Conservation (phyloP, 2,113 vertebrate species). For the Pangasianodon gigas region DNA sequence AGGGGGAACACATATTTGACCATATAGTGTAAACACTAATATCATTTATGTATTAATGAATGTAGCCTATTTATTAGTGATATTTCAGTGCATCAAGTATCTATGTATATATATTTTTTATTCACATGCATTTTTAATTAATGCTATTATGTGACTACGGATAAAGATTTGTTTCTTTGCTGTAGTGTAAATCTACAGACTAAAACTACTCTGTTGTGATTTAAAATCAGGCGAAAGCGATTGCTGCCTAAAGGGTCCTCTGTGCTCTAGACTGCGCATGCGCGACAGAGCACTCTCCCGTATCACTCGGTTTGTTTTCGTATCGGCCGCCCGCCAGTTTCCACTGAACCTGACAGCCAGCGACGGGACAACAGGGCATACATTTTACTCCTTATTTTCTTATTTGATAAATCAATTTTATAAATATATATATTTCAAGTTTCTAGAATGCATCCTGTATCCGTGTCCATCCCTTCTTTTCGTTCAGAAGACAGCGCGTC, state of each 20-base stretch:
- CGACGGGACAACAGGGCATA: too few species aligned
- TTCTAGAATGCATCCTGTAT: slow-evolving; percentile 71
- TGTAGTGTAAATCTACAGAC: background rate
- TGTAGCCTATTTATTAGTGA: too few species aligned
- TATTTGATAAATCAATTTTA: background rate
- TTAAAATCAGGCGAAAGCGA: slow-evolving; percentile 17
- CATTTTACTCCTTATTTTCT: background rate
- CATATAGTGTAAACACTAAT: background rate
- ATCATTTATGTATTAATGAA: background rate
- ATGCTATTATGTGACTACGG: background rate
- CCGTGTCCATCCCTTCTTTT: slow-evolving; percentile 91
- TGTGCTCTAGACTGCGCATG: background rate
- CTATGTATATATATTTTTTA: background rate
- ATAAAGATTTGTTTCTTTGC: background rate
- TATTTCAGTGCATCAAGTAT: too few species aligned
- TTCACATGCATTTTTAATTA: background rate
- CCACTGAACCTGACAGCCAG: slow-evolving; percentile 16
- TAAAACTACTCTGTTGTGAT: background rate
- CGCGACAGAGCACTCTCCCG: background rate
- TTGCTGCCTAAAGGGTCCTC: background rate
- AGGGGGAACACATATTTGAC: background rate
- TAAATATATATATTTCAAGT: background rate
- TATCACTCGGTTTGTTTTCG: background rate
- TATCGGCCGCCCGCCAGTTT: background rate
- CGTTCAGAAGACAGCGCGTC: slow-evolving; percentile 86